A percentile compares a stretch with the other conserved stretches of the same genome.
Conservation (phyloP, 2,888 invertebrate genomes). For the Lutraria lutraria region DNA sequence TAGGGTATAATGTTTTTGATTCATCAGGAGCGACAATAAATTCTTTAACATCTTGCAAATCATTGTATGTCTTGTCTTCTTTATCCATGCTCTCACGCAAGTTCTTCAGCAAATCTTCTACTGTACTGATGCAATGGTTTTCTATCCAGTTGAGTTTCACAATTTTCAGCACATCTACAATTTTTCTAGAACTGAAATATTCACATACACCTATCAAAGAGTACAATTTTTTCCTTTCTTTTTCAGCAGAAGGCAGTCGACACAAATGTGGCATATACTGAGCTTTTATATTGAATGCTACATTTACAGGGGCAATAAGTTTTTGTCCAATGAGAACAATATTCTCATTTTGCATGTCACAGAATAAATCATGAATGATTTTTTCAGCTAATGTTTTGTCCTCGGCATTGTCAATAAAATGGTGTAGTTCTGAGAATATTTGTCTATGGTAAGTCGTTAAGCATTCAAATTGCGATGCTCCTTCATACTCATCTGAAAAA, state of each 20-base stretch:
- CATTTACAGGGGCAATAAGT: slow-evolving; percentile 32
- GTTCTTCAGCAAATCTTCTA: slow-evolving; percentile 48
- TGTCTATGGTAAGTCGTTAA: not conserved
- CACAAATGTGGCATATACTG: slow-evolving; percentile 50
- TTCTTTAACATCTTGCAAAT: slow-evolving; percentile 43
- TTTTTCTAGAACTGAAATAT: slow-evolving; percentile 38
- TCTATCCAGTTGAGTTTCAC: slow-evolving; percentile 14
- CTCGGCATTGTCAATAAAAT: not conserved
- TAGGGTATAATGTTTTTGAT: slow-evolving; percentile 67
- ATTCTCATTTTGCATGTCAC: not conserved
- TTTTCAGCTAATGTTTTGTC: not conserved
- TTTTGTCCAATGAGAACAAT: slow-evolving; percentile 45
- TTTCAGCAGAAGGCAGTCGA: not conserved
- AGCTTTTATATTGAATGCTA: slow-evolving; percentile 42
- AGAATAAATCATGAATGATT: not conserved
- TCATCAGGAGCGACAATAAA: slow-evolving; percentile 76
- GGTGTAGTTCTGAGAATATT: slow-evolving; percentile 7
- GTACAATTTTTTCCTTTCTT: slow-evolving; percentile 21
- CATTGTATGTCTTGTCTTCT: slow-evolving; percentile 12
- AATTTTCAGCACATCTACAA: slow-evolving; percentile 36
- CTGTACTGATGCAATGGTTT: slow-evolving; percentile 40
- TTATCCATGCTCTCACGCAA: slow-evolving; percentile 33
- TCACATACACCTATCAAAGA: slow-evolving; percentile 48
- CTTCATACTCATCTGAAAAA: slow-evolving; percentile 7
- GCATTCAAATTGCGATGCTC: not conserved